Base-by-base conservation (phyloP, 1,140 invertebrate genomes). In the Dolichoris vasculosae region DNA sequence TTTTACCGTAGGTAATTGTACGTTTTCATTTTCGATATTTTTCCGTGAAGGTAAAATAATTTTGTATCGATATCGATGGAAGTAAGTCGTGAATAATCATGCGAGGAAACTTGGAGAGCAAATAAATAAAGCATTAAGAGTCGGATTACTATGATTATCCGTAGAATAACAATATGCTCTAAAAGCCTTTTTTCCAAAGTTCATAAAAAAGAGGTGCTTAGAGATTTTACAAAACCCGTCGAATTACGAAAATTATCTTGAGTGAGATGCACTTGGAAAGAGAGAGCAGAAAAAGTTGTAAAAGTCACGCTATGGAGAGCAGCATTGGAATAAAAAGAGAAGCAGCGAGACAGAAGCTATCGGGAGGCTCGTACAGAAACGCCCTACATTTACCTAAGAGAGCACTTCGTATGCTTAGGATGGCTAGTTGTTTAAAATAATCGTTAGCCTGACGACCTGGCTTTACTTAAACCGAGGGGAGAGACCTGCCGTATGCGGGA, bases 351-450 rank as follows among this genome's bases (percentile, higher is more conserved):
- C 55, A 83, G 83, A 86, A 80, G 83, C 82, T 83, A 88, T 88
- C 84, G 67, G 83, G 79, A 84, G 59, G 79, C 77, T 87, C 83
- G 80, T 73, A 67, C 48, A 48, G 75, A 43, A 75, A 88, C 75
- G 48, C 73, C 64, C 83, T 78, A 87, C 89, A 92, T 92, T 93
- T 92, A 89, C 89, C 82, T 92, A 92, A 92, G 89, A 90, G 89
- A 84, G 88, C 84, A 92, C 90, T 93, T 92, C 91, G 90, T 92
- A 92, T 92, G 92, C 92, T 84, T 79, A 75, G 80, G 48, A 84
- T 67, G 88, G 76, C 75, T 76, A 87, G 87, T 90, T 91, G 86
- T 92, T 92, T 90, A 90, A 91, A 91, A 91, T 92, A 92, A 93
- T 93, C 90, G 90, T 90, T 92, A 90, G 78, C 80, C 43, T 86